Base-by-base conservation (phyloP, 1,140 invertebrate genomes). In the Neodiprion pinetum region DNA sequence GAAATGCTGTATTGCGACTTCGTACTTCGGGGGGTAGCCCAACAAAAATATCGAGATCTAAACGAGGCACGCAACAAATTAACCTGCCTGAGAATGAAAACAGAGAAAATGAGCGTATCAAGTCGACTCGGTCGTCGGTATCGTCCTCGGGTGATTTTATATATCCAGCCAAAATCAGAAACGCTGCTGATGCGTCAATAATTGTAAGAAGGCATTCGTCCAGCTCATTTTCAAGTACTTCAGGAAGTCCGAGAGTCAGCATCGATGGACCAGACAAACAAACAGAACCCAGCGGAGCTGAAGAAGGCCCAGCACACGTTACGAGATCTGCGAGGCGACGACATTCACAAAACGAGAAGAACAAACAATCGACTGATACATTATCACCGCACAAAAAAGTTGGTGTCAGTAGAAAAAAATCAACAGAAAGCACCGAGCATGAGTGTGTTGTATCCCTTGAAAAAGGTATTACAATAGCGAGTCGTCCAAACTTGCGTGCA, bases 191-290 rank as follows among this genome's bases (percentile, higher is more conserved):
- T 78, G 94, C 93, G 66, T 95, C 94, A 0, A 91, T 95, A 79
- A 95, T 96, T 49, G 93, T 95, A 78, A 89, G 94, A 65, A 89
- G 94, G 69, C 94, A 95, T 81, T 95, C 95, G 0, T 95, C 94
- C 72, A 95, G 94, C 83, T 95, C 94, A 12, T 95, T 93, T 84
- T 95, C 94, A 0, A 95, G 94, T 83, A 91, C 91, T 3, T 89
- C 89, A n/a, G 87, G 85, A 17, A 92, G 91, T 80, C 89, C 90
- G 4, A 77, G 88, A 73, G 85, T 86, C 12, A 87, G 85, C 72
- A 73, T 87, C 11, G 86, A 88, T 40, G 71, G 78, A 11, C 73
- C 79, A 12, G 82, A 85, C 0, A 80, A 79, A 74, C 72, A 70
- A 14, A 12, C 10, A 14, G 73, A 14, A 40, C 40, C 72, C 9